Base-by-base conservation (phyloP, 1,140 invertebrate genomes). In the Anagrus nilaparvatae region DNA sequence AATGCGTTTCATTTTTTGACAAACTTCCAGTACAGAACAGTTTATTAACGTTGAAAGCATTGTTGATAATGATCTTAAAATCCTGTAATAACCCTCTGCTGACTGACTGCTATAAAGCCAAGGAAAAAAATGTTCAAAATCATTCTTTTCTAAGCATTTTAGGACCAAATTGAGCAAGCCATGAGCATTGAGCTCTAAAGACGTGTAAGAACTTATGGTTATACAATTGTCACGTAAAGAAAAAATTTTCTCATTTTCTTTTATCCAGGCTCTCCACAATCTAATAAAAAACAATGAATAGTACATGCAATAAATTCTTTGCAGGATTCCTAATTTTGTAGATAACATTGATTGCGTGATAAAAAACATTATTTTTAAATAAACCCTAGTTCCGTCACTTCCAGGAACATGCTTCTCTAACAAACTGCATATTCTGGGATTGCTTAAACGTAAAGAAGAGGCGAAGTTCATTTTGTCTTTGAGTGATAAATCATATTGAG, bases 401-500 rank as follows among this genome's bases (percentile, higher is more conserved):
- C 6, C 5, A n/a, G 13, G 8, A 30, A 8, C n/a, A 13, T 13
- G 5, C 7, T 8, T n/a, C n/a, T 30, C 16, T 5, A 30, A 13
- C 5, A 30, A n/a, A 5, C 5, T 30, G 5, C 5, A 5, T 8
- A 30, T n/a, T n/a, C 13, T 13, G 5, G 13, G 1, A n/a, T 30
- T 14, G 16, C 29, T n/a, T 5, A 30, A n/a, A n/a, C 13, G 7
- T 8, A 30, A 5, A 8, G n/a, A 10, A 5, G 29, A 30, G 16
- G 29, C 7, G 16, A 30, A 30, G 29, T 30, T 47, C 44, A 51
- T 51, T 14, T 51, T 49, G 21, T 49, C 47, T 23, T 47, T 31
- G 3, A 29, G 12, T 18, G 44, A 42, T 8, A 49, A 23, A 39
- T 52, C 38, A 19, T 18, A 17, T 44, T 44, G 21, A 14, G 39